These are phyloP conservation scores for Apolygus lucorum DNA, from an alignment of 1,140 invertebrate genomes.

Conservation along the genomic window DNA sequence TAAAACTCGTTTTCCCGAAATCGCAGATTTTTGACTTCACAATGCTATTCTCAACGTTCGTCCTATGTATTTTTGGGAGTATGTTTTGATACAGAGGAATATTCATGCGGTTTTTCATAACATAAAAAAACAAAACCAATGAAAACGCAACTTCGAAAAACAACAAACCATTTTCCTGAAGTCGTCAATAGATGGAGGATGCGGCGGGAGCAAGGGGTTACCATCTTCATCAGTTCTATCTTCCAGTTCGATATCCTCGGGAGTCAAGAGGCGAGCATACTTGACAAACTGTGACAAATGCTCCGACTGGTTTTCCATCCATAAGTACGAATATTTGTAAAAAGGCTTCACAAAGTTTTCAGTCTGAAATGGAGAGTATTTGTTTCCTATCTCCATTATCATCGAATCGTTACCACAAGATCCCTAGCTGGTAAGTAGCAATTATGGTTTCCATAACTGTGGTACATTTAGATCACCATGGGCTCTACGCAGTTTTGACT, in stretches of 20 bases:
- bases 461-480: background rate
- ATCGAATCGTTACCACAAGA: background rate
- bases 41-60: too few species aligned
- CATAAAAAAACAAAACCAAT: too few species aligned
- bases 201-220: conserved; percentile 38
- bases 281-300: conserved; percentile 56
- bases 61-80: too few species aligned
- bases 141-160: background rate
- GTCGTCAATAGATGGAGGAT: conserved; percentile 46
- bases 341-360: conserved; percentile 29
- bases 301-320: conserved; percentile 52
- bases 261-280: conserved; percentile 50
- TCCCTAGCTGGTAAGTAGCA: background rate
- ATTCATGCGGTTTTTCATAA: too few species aligned
- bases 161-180: conserved; percentile 48
- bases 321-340: conserved; percentile 49
- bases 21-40: too few species aligned
- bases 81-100: too few species aligned
- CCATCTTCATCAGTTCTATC: conserved; percentile 40
- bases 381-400: background rate
- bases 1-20: too few species aligned
- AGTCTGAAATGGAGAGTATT: conserved; percentile 27
- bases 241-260: conserved; percentile 46
- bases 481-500: background rate
- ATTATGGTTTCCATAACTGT: background rate